Evolutionary conservation across 2,797 vertebrate genomes (phyloP).

Genomic region (Lepilemur ruficaudatus): DNA sequence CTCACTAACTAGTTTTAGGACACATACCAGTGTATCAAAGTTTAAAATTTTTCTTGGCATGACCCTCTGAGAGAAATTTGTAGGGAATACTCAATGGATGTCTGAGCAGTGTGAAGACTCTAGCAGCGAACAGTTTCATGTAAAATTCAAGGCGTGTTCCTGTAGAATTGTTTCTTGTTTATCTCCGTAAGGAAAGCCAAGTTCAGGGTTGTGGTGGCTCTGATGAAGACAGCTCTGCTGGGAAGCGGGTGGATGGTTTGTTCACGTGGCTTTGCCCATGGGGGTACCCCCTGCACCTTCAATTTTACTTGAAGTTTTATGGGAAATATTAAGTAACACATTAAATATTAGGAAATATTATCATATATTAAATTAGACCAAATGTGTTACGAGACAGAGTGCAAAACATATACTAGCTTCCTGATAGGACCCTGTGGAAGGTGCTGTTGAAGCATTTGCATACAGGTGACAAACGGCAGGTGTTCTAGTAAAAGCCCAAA

Average conservation of each 20-base stretch:
- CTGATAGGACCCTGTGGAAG: accelerated
- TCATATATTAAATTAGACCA: not conserved
- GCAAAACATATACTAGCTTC: not conserved
- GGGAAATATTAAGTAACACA: not conserved
- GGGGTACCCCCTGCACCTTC: not conserved
- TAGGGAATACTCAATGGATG: accelerated
- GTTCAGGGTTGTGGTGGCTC: not conserved
- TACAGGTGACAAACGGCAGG: accelerated
- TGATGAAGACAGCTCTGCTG: accelerated
- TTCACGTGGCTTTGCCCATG: not conserved
- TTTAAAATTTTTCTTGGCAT: not conserved
- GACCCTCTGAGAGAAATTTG: not conserved
- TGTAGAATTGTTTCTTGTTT: not conserved
- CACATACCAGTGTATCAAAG: accelerated
- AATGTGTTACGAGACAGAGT: not conserved
- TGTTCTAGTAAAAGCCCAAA: not conserved
- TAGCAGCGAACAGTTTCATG: accelerated
- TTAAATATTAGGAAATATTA: not conserved
- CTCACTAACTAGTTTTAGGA: not conserved
- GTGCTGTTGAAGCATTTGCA: accelerated
- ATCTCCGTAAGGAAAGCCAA: not conserved
- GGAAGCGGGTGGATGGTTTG: not conserved
- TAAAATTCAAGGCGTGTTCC: accelerated
- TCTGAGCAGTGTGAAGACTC: not conserved
- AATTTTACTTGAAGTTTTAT: not conserved